These are phyloP conservation scores for Eulemur rufifrons DNA, from an alignment of 2,113 vertebrate genomes.

Conservation along the genomic window DNA sequence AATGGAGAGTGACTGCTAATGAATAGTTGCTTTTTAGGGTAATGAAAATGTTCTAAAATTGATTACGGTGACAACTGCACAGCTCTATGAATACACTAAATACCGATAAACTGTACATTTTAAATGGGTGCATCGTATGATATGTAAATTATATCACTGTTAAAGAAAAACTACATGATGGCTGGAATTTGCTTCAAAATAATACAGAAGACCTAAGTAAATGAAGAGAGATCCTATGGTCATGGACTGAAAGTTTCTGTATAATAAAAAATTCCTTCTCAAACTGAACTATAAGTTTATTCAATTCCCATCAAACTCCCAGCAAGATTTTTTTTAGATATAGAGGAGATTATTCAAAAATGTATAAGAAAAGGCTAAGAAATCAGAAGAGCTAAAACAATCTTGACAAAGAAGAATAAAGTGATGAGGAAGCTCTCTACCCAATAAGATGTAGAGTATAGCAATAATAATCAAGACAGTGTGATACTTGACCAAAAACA, in stretches of 20 bases:
- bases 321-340: background rate
- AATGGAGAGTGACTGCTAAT: background rate
- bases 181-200: conserved; percentile 22
- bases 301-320: background rate
- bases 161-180: conserved; percentile 21
- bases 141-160: background rate
- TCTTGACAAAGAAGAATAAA: background rate
- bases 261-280: background rate
- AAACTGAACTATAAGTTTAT: background rate
- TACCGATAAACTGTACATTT: background rate
- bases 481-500: background rate
- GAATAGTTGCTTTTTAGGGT: background rate
- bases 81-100: background rate
- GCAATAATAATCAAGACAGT: background rate
- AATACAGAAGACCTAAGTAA: background rate
- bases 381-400: background rate
- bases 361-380: background rate
- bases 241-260: background rate
- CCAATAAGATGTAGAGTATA: background rate
- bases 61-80: background rate
- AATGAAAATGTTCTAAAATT: conserved; percentile 22
- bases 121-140: background rate
- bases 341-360: background rate
- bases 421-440: background rate
- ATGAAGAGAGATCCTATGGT: background rate